Evolutionary conservation across 2,888 invertebrate genomes (phyloP), one percentile per base, ranked within the genome.

Genomic region (Drosophila acutilabella): DNA sequence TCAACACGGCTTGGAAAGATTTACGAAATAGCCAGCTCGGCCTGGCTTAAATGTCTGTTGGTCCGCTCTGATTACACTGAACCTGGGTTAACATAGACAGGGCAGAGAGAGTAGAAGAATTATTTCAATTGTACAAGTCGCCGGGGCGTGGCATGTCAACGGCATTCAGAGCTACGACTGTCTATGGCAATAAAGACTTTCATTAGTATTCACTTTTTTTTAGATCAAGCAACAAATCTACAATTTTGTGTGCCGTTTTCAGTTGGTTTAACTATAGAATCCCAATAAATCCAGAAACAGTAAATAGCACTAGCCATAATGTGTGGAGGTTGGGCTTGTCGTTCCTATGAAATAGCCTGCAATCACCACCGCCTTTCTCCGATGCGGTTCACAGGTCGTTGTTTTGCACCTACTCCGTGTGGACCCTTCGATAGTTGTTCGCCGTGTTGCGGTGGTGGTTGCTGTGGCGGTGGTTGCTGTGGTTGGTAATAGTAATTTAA

Each of bases 261-360:
- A 30, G 33, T 50, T 18, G 50, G 18, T 36, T 48, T 16, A 48
- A 16, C 48, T 6, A 13, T 13, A 7, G 4, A 18, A 8, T 7
- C 38, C 23, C 18, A 8, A 4, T 4, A 13, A 36, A 13, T 36
- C 36, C 5, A 36, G 13, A 36, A 36, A 36, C 13, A 20, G 23
- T 7, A 8, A 8, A 18, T 13, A 2, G 10, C 38, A n/a, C 5
- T 26, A 30, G 8, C 1, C 6, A 59, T 26, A 11, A 84, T 84
- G 84, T 84, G 84, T 16, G 84, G 84, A 20, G 84, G 84, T 3
- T 85, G 89, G 89, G 89, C 89, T 4, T 85, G 84, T 62, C 50
- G 62, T 2, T 76, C 85, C 7, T 85, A 87, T 23, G 26, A 13
- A 5, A 58, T 85, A 13, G 84, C 84, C 16, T 84, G 85, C 53